Evolutionary conservation across 2,113 vertebrate genomes (phyloP), one percentile per base, ranked within the genome.

Genomic region (Cynopterus brachyotis): DNA sequence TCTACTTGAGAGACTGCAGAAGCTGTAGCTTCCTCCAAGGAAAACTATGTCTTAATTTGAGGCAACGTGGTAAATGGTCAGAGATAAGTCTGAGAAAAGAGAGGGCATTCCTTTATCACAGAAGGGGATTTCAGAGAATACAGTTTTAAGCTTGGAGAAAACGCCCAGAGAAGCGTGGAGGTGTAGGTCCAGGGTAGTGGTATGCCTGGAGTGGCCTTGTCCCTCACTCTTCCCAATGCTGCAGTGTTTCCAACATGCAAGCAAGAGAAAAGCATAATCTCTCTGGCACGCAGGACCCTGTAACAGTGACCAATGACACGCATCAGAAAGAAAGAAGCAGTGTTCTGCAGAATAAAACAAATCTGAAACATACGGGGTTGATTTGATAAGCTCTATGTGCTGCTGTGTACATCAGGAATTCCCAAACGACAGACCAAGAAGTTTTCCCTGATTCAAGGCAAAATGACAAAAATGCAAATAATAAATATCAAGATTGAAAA

Each of bases 401-500:
- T 60, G 60, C 60, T 87, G 19, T 40, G 62, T 47, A 78, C 13
- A 67, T 90, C 62, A 81, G 9, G 50, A 55, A 85, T 76, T 70
- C 50, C 30, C 76, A 84, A 69, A 70, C 64, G 55, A 80, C 22
- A 95, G 20, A 91, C 5, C 24, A 83, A 72, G 11, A 76, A 42
- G 35, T 67, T 83, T 83, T 62, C 32, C 45, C 35, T 62, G 26
- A 88, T 84, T 78, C 8, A 47, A 95, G 37, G 64, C 59, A 76
- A 96, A 93, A 69, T 88, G 50, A 89, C 28, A 93, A 75, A 88
- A 75, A 81, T 37, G 12, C 72, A 85, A 93, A 84, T 80, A 85
- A 60, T 50, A 50, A 50, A 50, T 50, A 16, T 50, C 0, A 16
- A 3, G 15, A 47, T 47, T 50, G 4, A 16, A 50, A 50, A 50